Evolutionary conservation across 1,140 invertebrate species (phyloP), one percentile per base, ranked within the genome.

Genomic region (Dendroctonus ponderosae): DNA sequence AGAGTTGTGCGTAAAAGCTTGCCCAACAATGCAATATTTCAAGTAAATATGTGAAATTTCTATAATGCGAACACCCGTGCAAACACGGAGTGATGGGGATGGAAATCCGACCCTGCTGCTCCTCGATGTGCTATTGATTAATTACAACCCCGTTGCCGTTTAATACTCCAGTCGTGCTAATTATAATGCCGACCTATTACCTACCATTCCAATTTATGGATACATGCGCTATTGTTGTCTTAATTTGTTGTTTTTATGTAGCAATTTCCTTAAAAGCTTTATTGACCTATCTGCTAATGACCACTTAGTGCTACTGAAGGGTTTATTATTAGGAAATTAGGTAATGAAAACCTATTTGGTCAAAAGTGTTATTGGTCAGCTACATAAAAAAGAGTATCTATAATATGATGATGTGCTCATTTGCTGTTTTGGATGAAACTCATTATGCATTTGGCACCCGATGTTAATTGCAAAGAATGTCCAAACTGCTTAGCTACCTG

Each of bases 141-240:
- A 64, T 64, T 64, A 64, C 54, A 64, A 64, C 62, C 62, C 62
- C 62, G 52, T 64, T 56, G 62, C 61, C 52, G 62, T 56, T 67
- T 60, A 53, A 67, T 61, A 53, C 57, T 67, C 44, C 48, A 60
- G 58, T 62, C 43, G 49, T 60, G 65, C 65, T 67, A 67, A 67
- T 67, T 67, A 67, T 67, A 60, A 67, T 67, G 46, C 52, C 65
- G 15, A 67, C 46, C 46, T 62, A 67, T 67, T 67, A 67, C 43
- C 56, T 52, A 48, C 60, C 50, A 52, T 52, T 52, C 48, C 60
- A 52, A 62, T 52, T 62, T 62, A 62, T 62, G 60, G 49, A 62
- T 62, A 62, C 60, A 41, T 62, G 14, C 48, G 43, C 26, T 60
- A 14, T 60, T 60, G 44, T 60, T 60, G 43, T 50, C 58, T 49